Evolutionary conservation across 1,140 invertebrate genomes (phyloP).

Genomic region (Drosophila subpulchrella): DNA sequence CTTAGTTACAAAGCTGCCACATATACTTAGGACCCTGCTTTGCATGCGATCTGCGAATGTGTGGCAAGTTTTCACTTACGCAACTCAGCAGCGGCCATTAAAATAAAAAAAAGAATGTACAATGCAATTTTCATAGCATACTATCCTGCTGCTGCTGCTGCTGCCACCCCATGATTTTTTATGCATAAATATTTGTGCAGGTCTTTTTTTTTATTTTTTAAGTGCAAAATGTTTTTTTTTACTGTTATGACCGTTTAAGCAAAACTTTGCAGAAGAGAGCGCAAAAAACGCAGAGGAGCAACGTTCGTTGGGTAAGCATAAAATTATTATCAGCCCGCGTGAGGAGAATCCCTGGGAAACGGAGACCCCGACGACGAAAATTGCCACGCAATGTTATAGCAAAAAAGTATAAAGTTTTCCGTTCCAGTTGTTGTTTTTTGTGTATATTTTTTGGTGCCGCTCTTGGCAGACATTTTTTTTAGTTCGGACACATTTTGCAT

Average conservation of each 20-base stretch:
- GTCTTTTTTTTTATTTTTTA: constrained; percentile 20
- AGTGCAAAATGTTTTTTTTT: constrained; percentile 63
- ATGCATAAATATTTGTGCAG: constrained; percentile 54
- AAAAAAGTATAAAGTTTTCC: constrained; percentile 63
- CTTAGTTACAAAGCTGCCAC: constrained; percentile 46
- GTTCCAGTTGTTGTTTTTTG: constrained; percentile 18
- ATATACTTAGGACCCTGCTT: constrained; percentile 34
- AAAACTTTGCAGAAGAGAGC: constrained; percentile 62
- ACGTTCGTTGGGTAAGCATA: constrained; percentile 72
- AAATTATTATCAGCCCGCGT: constrained; percentile 77
- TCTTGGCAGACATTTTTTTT: constrained; percentile 57
- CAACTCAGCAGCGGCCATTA: constrained; percentile 50
- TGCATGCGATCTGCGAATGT: constrained; percentile 47
- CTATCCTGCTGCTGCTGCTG: constrained; percentile 30
- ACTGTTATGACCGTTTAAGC: constrained; percentile 78
- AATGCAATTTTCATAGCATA: constrained; percentile 66
- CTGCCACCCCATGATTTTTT: constrained; percentile 31
- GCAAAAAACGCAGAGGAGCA: constrained; percentile 40
- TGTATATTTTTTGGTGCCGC: constrained; percentile 35
- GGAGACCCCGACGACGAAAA: constrained; percentile 36
- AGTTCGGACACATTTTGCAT: constrained; percentile 73
- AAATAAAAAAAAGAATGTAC: constrained; percentile 39
- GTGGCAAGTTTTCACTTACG: constrained; percentile 69
- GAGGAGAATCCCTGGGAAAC: constrained; percentile 35
- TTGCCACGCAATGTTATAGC: constrained; percentile 65